phyloP scores from a whole-genome alignment of 2,113 vertebrate species.

The Dissostichus mawsoni region DNA sequence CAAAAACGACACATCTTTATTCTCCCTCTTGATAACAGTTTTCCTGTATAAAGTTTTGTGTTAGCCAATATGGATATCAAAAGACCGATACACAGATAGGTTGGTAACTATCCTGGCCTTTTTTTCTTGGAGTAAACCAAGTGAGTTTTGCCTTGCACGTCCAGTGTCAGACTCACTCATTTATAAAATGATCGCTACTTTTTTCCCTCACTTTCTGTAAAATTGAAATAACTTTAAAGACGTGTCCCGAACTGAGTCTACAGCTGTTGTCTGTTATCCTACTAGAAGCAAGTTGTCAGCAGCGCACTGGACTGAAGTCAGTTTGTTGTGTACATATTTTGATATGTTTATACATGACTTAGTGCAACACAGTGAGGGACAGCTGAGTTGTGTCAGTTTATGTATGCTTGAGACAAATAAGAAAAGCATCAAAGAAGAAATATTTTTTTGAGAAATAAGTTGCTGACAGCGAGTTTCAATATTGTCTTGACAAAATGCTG shows the following conservation, averaged over 20 bases:
- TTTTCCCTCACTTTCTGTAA: neutral
- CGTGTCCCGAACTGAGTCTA: neutral
- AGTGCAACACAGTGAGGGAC: neutral
- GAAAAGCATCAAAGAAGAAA: neutral
- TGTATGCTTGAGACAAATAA: neutral
- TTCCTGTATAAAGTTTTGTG: neutral
- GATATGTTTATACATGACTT: neutral
- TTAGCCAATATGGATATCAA: neutral
- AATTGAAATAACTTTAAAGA: slow-evolving; percentile 1
- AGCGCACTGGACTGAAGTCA: neutral
- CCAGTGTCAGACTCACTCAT: neutral
- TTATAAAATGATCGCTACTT: neutral
- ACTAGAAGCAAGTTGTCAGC: slow-evolving; percentile 4
- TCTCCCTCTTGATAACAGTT: neutral
- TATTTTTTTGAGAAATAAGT: neutral
- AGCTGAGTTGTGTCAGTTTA: neutral
- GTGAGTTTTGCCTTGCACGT: neutral
- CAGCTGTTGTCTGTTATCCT: slow-evolving; percentile 23
- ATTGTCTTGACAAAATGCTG: neutral
- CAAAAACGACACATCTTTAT: neutral
- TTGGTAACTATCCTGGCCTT: neutral
- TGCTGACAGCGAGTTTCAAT: neutral
- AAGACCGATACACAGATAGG: neutral
- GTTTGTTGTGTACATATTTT: slow-evolving; percentile 1
- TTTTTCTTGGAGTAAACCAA: neutral